Base-by-base conservation (phyloP, 2,888 invertebrate species). In the Cactoblastis cactorum region DNA sequence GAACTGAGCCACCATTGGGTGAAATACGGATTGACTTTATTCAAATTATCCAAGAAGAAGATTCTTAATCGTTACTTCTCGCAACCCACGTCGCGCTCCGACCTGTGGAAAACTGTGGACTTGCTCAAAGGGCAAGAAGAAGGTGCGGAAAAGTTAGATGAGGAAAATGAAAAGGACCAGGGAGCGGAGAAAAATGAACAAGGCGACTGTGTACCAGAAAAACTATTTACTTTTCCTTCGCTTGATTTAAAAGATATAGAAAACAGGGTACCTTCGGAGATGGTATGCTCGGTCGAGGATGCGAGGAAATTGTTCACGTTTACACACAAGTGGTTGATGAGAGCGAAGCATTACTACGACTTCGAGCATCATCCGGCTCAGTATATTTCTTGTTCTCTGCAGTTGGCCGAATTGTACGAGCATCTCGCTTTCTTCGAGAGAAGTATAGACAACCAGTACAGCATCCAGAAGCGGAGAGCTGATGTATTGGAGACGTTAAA, bases 381-480 rank as follows among this genome's bases (percentile, higher is more conserved):
- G 59, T 92, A 91, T 59, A 91, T 92, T 50, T 91, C 92, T 38
- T 89, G 91, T 53, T 89, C 92, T 1, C 68, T 92, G 55, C 92
- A 92, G 66, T 69, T 92, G 39, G 94, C 93, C 37, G 92, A 93
- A 62, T 72, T 94, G 11, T 94, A 93, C 67, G 92, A 92, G 60
- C 91, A 92, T 64, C 80, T 95, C 48, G 92, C 94, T 0, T 94
- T 94, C 72, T 95, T 94, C 77, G 95, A 95, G 73, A 83, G 90
- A 34, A 93, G 93, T 66, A 83, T 93, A 37, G 94, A 94, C 54
- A 80, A 77, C 54, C 88, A 88, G 58, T 92, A 93, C 64, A 88
- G 79, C 53, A 87, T 92, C 17, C 92, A 92, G 60, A 92, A 91
- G 67, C 80, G 91, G 41, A 77, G 92, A 15, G 91, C 91, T 1